Evolutionary conservation across 1,140 invertebrate genomes (phyloP), one percentile per base, ranked within the genome.

Genomic region (Bombyx mandarina): DNA sequence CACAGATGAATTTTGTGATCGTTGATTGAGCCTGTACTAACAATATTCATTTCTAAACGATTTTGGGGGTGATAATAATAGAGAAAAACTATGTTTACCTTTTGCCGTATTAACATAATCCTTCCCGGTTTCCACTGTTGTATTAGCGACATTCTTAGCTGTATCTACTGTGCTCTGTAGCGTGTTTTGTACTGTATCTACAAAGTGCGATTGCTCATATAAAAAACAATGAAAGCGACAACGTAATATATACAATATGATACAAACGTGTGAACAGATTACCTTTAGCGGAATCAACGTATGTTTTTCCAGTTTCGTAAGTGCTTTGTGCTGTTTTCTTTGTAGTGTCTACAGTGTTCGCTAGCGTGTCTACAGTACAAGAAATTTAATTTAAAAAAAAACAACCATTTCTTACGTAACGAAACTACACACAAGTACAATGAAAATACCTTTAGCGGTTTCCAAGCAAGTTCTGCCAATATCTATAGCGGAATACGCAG

Each of bases 341-440:
- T 62, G 79, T 85, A 66, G 55, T 79, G 69, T 85, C 82, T 71
- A 85, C 69, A 59, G 82, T 82, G 62, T 62, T 79, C 42, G 73
- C 69, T 62, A 82, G 71, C 7, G 77, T 72, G 69, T 82, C 79
- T 85, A 82, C 51, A 68, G 52, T 52, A 57, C 56, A 64, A 57
- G 55, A 63, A 58, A 65, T 43, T 42, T 45, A 58, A 59, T 49
- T 49, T 46, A 45, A 48, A 57, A 58, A 66, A 46, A 9, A 56
- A 58, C 52, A 64, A 56, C 26, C 52, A 61, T 58, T 56, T 47
- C 55, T 22, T 56, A 58, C 44, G 26, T 50, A 70, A 48, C 26
- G 26, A 59, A 64, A 58, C 22, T 54, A 61, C 59, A 59, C 42
- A 57, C 43, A 58, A 70, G 45, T 26, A 63, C 52, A 43, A 58